phyloP scores from a whole-genome alignment of 53 echinoderm and acorn worm genomes.

The Glandiceps talaboti region DNA sequence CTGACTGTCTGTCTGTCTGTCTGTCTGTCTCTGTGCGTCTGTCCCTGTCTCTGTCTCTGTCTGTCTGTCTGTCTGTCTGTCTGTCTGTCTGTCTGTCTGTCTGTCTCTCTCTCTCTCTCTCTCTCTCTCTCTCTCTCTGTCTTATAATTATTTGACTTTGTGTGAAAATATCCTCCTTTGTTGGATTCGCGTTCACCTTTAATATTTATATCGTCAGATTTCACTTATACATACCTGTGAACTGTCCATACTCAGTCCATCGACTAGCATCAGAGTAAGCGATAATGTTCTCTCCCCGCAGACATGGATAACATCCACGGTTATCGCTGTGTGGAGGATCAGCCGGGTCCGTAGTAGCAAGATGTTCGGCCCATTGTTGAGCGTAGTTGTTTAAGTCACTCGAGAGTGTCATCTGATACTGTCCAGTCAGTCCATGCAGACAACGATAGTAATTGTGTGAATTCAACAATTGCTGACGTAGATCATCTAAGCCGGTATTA shows the following conservation, averaged over 20 bases:
- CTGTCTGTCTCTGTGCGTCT: too few relatives aligned
- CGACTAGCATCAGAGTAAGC: not conserved
- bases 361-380: not conserved
- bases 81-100: too few relatives aligned
- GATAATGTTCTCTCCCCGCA: not conserved
- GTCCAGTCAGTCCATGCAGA: not conserved
- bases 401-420: not conserved
- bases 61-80: too few relatives aligned
- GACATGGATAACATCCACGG: not conserved
- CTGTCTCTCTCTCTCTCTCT: too few relatives aligned
- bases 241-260: not conserved
- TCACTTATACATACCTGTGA: not conserved
- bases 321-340: not conserved
- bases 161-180: too few relatives aligned
- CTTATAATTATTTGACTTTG: too few relatives aligned
- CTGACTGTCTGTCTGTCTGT: too few relatives aligned
- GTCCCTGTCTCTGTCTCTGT: too few relatives aligned
- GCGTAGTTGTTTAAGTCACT: not conserved
- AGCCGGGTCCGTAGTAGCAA: not conserved
- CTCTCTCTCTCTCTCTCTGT: too few relatives aligned
- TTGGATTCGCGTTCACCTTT: too few relatives aligned
- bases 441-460: not conserved
- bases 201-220: too few relatives aligned
- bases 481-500: not conserved
- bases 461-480: not conserved